Base-by-base conservation (phyloP, 2,888 invertebrate genomes). In the Drosophila kuntzei region DNA sequence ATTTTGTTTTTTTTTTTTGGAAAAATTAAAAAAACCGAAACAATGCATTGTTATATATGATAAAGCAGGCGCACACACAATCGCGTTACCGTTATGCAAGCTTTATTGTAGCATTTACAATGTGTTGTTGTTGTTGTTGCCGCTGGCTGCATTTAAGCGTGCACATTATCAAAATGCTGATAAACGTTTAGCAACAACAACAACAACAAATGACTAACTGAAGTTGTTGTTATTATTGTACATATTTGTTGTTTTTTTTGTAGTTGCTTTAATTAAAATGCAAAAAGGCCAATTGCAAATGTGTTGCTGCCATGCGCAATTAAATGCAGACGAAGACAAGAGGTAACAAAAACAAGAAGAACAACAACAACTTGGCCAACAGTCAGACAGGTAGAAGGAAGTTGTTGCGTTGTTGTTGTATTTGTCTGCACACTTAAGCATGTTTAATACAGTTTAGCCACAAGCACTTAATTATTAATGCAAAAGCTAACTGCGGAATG, bases 361-460 rank as follows among this genome's bases (percentile, higher is more conserved):
- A 37, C 39, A 27, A 34, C 73, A 44, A 29, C 39, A 44, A 59
- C 55, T 60, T 57, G 62, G 68, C 32, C 66, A 81, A 47, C 60
- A 61, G 63, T 46, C 66, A 76, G 76, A 32, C 65, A 43, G 44
- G 43, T 51, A 66, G 59, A 80, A 87, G 73, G 76, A 88, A 87
- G 81, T 82, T 32, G 59, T 68, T 37, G 64, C 7, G 44, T 12
- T 73, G 73, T 32, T 61, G 64, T 34, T 57, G 70, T 32, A 58
- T 60, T 76, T 63, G 85, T 79, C 83, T 90, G 90, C 89, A 87
- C 90, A 91, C 87, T 91, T 90, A 90, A 87, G 89, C 90, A 90
- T 90, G 89, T 90, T 91, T 91, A 90, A 91, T 90, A 90, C 90
- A 91, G 90, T 90, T 90, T 91, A 90, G 90, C 90, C 91, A 87